phyloP scores from a whole-genome alignment of 2,113 vertebrate genomes.

The Crocuta crocuta region DNA sequence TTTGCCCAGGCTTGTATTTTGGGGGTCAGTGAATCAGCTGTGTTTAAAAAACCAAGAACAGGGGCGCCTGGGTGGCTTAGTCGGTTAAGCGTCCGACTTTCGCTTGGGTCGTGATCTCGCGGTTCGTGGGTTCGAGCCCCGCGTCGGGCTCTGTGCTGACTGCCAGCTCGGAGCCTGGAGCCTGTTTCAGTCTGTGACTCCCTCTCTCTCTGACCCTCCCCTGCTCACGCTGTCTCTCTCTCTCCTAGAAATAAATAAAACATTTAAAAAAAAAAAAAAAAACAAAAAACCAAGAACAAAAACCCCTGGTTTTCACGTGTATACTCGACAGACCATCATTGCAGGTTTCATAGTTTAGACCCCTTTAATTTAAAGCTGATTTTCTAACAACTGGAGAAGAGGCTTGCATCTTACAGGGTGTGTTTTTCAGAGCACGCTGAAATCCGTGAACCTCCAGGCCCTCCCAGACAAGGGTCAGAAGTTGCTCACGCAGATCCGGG shows the following conservation, averaged over 20 bases:
- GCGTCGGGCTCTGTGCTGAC: too few species aligned
- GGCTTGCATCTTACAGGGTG: not conserved
- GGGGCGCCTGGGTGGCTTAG: too few species aligned
- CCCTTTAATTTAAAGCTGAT: not conserved
- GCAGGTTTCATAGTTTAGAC: not conserved
- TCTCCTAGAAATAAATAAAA: too few species aligned
- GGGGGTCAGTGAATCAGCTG: not conserved
- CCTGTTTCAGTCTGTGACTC: too few species aligned
- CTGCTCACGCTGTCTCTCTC: too few species aligned
- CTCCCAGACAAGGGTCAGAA: conserved; percentile 92
- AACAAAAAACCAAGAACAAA: not conserved
- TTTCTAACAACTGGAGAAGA: not conserved
- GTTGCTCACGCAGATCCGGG: conserved; percentile 89
- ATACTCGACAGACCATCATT: not conserved
- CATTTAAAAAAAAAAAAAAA: too few species aligned
- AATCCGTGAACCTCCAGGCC: conserved; percentile 87
- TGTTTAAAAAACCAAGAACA: not conserved
- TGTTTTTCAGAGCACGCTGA: conserved; percentile 87
- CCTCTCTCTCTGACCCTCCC: too few species aligned
- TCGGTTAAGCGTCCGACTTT: too few species aligned
- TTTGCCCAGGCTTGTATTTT: not conserved
- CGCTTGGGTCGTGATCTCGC: too few species aligned
- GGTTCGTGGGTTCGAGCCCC: too few species aligned
- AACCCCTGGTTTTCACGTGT: not conserved
- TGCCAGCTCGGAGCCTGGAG: too few species aligned